Evolutionary conservation across 1,140 invertebrate genomes (phyloP), one percentile per base, ranked within the genome.

Genomic region (Diachasmimorpha longicaudata): DNA sequence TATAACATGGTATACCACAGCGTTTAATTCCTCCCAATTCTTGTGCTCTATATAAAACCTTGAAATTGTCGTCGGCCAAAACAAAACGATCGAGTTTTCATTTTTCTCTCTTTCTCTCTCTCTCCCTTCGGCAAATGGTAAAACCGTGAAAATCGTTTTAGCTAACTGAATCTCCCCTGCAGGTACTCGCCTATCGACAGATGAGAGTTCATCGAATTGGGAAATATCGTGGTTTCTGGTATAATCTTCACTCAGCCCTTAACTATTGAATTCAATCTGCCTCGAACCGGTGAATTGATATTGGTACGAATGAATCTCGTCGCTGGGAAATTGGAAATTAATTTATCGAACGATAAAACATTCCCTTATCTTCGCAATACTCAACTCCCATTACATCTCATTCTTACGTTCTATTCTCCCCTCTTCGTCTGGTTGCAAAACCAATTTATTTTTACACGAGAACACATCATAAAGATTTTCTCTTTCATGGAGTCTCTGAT

Each of bases 241-340:
- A 71, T 71, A 19, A 69, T 39, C 36, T 69, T 69, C 67, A 39
- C 67, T 19, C 31, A 44, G 39, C 36, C 39, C 67, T 71, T 23
- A 42, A 46, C 58, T 23, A 63, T 63, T 63, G 58, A 71, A 71
- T 71, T 52, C 69, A 48, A 71, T 71, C 69, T 48, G 42, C 23
- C 19, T 46, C 44, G 19, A 63, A 25, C 58, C 21, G 37, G 4
- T 25, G 11, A 48, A 31, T 71, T 48, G 37, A 71, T 71, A 71
- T 71, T 48, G 69, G 42, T 44, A 13, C 19, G 48, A 71, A 71
- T 31, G 58, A 63, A 63, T 63, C 58, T 63, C 58, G 58, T 63
- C 2, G 23, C 58, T 19, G 11, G 58, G 58, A 63, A 63, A 63
- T 63, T 63, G 58, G 23, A 31, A 25, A 31, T 25, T 63, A 23